Conservation (phyloP, 2,888 invertebrate genomes). For the Chloroclystis v-ata region DNA sequence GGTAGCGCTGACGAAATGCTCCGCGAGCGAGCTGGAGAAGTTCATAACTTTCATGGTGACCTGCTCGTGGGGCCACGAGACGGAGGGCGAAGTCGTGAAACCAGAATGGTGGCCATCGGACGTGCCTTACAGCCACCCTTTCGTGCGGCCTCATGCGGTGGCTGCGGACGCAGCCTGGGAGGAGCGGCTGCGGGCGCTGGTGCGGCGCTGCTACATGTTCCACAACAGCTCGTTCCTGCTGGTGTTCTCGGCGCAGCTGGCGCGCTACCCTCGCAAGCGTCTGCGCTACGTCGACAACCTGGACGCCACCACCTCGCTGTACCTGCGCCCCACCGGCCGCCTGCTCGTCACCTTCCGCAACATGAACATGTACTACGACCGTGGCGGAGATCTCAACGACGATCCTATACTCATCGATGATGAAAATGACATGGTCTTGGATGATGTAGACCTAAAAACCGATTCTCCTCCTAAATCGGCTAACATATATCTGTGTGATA, state of each 20-base stretch:
- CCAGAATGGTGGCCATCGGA: constrained; percentile 86
- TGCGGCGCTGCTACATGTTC: constrained; percentile 83
- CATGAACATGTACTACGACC: constrained; percentile 81
- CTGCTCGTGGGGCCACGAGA: constrained; percentile 83
- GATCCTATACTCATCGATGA: constrained; percentile 19
- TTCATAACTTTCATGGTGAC: constrained; percentile 87
- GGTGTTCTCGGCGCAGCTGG: constrained; percentile 83
- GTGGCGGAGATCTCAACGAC: constrained; percentile 22
- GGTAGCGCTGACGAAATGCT: constrained; percentile 81
- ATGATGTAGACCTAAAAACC: constrained; percentile 8
- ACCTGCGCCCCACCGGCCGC: constrained; percentile 80
- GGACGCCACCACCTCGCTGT: constrained; percentile 85
- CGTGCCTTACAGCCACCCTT: constrained; percentile 81
- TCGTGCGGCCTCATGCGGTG: constrained; percentile 70
- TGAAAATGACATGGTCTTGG: constrained; percentile 17
- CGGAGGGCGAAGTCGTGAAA: constrained; percentile 74
- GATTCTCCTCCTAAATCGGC: constrained; percentile 75
- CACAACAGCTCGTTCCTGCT: constrained; percentile 84
- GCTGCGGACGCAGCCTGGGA: constrained; percentile 78
- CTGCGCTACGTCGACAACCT: constrained; percentile 84
- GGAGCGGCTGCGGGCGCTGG: constrained; percentile 80
- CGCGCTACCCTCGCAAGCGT: constrained; percentile 80
- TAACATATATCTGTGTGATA: constrained; percentile 86
- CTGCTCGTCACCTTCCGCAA: constrained; percentile 86
- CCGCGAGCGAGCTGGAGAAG: constrained; percentile 80